Evolutionary conservation across 2,888 invertebrate species (phyloP).

Genomic region (Disparrhopalites patrizii): DNA sequence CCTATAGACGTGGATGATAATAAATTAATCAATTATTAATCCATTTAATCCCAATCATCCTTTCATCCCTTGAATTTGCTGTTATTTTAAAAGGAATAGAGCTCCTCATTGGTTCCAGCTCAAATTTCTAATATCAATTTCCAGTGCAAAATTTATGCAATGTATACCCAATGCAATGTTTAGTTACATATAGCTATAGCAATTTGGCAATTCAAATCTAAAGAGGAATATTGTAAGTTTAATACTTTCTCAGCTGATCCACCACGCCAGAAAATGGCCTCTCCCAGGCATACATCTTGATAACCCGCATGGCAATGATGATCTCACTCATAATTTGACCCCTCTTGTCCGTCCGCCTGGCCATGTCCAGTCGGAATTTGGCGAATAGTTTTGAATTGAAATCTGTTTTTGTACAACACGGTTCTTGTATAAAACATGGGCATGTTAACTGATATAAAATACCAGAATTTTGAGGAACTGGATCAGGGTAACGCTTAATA

Average conservation of each 20-base stretch:
- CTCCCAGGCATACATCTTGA: conserved; percentile 64
- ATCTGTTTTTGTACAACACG: too few relatives aligned
- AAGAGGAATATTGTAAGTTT: too few relatives aligned
- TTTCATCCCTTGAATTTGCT: too few relatives aligned
- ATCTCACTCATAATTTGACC: conserved; percentile 93
- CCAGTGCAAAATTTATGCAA: background rate
- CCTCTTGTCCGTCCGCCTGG: conserved; percentile 79
- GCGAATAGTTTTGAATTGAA: conserved; percentile 54
- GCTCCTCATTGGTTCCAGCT: too few relatives aligned
- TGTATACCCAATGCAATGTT: background rate
- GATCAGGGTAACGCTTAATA: too few relatives aligned
- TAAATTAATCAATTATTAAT: background rate
- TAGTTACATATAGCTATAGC: too few relatives aligned
- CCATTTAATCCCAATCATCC: background rate
- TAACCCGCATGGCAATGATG: conserved; percentile 86
- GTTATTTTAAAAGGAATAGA: too few relatives aligned
- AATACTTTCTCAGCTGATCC: conserved; percentile 16
- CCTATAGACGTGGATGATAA: conserved; percentile 56
- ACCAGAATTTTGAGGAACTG: too few relatives aligned
- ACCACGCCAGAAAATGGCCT: conserved; percentile 22
- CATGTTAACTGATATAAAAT: too few relatives aligned
- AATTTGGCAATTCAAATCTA: too few relatives aligned
- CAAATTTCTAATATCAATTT: background rate
- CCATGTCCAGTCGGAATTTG: conserved; percentile 68
- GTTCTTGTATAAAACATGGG: too few relatives aligned